A percentile compares a stretch with the other conserved stretches of the same genome.
Evolutionary conservation across 2,797 vertebrate genomes (phyloP).

Genomic region (Darevskia nairensis): DNA sequence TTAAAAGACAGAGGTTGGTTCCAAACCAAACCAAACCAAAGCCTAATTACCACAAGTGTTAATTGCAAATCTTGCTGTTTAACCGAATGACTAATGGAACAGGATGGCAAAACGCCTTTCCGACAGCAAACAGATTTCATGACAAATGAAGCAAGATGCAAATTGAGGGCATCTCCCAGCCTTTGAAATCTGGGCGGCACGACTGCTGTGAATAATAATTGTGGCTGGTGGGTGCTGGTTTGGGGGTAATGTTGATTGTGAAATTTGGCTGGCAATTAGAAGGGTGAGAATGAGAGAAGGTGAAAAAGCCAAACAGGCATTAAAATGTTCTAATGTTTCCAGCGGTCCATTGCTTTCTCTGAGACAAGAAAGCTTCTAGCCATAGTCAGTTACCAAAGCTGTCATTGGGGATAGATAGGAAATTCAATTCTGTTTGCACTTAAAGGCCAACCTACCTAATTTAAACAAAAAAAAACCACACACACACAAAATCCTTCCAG

Average conservation of each 20-base stretch:
- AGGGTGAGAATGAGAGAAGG: constrained; percentile 45
- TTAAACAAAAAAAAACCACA: too few relatives aligned
- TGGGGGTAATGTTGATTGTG: constrained; percentile 56
- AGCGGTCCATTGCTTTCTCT: neutral
- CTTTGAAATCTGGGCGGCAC: constrained; percentile 68
- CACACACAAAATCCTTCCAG: too few relatives aligned
- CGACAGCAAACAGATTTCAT: constrained; percentile 73
- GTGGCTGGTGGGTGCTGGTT: constrained; percentile 54
- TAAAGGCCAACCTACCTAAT: too few relatives aligned
- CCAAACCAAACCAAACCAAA: constrained; percentile 56
- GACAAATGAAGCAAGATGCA: constrained; percentile 73
- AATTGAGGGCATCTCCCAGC: constrained; percentile 71
- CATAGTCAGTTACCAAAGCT: neutral
- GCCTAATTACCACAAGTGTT: constrained; percentile 74
- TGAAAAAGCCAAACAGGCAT: constrained; percentile 36
- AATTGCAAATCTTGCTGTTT: constrained; percentile 74
- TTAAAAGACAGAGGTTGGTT: constrained; percentile 71
- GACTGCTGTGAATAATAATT: constrained; percentile 74
- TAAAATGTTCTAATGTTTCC: constrained; percentile 37
- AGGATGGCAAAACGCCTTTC: constrained; percentile 67
- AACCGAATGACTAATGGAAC: constrained; percentile 74
- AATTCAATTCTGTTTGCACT: too few relatives aligned
- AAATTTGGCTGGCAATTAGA: constrained; percentile 58
- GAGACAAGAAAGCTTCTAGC: neutral
- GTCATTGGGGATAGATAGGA: too few relatives aligned